phyloP scores from a whole-genome alignment of 2,113 vertebrate species.

The Phalacrocorax brasilianus region DNA sequence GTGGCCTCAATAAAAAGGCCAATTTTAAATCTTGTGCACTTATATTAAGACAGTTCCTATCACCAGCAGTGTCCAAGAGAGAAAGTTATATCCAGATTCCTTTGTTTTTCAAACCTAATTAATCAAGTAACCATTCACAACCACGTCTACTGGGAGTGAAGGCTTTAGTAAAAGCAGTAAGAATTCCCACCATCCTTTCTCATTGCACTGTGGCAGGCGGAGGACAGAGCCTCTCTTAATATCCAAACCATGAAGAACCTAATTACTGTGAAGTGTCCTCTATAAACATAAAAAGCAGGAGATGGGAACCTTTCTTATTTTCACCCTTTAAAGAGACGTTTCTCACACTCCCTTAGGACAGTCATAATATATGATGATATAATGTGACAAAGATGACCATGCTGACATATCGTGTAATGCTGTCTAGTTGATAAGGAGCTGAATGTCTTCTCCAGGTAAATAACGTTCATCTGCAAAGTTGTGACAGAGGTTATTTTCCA shows the following conservation, averaged over 20 bases:
- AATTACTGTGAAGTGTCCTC: neutral
- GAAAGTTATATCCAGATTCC: neutral
- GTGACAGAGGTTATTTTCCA: neutral
- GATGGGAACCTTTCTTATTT: fast-evolving
- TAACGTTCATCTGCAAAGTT: neutral
- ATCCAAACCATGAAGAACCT: neutral
- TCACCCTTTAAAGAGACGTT: neutral
- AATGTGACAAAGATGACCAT: neutral
- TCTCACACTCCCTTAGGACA: neutral
- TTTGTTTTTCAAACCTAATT: neutral
- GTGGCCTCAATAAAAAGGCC: neutral
- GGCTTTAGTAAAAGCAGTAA: neutral
- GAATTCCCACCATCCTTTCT: neutral
- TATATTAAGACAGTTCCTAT: neutral
- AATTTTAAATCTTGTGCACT: neutral
- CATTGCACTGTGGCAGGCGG: neutral
- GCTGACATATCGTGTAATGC: neutral
- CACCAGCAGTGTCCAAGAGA: neutral
- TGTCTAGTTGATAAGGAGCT: neutral
- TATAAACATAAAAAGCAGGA: neutral
- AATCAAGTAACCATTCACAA: neutral
- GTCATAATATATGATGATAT: neutral
- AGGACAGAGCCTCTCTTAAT: neutral
- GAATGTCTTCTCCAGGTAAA: neutral
- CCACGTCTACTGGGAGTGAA: neutral